Evolutionary conservation across 2,797 vertebrate species (phyloP).

Genomic region (Chelmon rostratus): DNA sequence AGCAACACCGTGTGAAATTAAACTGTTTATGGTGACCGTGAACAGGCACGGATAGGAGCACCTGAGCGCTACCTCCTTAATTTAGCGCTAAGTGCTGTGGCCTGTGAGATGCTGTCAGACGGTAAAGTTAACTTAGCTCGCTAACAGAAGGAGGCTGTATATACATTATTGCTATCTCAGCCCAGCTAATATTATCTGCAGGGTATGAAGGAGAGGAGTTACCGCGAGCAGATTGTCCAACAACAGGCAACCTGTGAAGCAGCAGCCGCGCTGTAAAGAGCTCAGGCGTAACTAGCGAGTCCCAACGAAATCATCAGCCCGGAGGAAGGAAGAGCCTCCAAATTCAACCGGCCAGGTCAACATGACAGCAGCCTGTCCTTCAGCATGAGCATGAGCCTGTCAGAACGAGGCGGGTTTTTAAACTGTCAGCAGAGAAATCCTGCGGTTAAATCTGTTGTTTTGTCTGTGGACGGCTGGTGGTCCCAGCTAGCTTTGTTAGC

Average conservation of each 20-base stretch:
- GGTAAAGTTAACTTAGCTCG: conserved; percentile 21
- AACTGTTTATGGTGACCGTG: background rate
- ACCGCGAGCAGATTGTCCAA: conserved; percentile 53
- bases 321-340: conserved; percentile 62
- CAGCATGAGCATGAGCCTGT: background rate
- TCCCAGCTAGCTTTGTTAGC: conserved; percentile 57
- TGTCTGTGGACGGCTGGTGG: background rate
- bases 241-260: conserved; percentile 42
- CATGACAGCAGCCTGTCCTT: conserved; percentile 53
- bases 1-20: background rate
- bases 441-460: background rate
- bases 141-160: background rate
- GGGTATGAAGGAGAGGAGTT: conserved; percentile 1
- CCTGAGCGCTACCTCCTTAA: background rate
- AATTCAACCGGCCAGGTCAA: conserved; percentile 23
- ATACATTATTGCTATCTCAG: background rate
- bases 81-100: conserved; percentile 26
- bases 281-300: conserved; percentile 61
- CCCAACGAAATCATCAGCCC: conserved; percentile 51
- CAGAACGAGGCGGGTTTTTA: background rate
- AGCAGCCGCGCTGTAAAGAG: conserved; percentile 20
- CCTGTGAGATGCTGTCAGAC: conserved; percentile 49
- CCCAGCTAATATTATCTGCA: too few species aligned
- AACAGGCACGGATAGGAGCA: background rate
- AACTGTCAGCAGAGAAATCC: background rate